These are phyloP conservation scores for Coleophora flavipennella DNA, from an alignment of 2,888 invertebrate genomes.

Conservation along the genomic window DNA sequence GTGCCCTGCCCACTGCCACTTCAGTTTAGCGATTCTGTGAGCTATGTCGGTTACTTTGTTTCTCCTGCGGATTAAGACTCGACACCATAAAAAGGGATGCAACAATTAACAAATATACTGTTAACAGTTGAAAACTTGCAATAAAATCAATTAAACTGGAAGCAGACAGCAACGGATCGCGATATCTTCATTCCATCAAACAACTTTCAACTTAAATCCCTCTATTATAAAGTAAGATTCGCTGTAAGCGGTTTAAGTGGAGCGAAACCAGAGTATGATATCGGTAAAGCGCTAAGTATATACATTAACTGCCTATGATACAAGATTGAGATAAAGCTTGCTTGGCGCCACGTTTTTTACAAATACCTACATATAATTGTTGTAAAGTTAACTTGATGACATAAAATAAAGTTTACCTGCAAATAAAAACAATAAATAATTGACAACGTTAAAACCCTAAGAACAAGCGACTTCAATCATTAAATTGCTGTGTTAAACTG, in stretches of 20 bases:
- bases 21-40: too few relatives aligned
- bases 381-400: too few relatives aligned
- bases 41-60: too few relatives aligned
- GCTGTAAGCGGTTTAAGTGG: conserved; percentile 14
- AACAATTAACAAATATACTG: conserved; percentile 25
- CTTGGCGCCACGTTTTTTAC: conserved; percentile 23
- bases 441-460: too few relatives aligned
- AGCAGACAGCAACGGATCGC: conserved; percentile 7
- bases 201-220: conserved; percentile 7
- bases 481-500: too few relatives aligned
- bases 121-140: too few relatives aligned
- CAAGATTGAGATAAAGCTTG: conserved; percentile 41
- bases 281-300: conserved; percentile 36
- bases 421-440: too few relatives aligned
- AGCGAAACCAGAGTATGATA: conserved; percentile 33
- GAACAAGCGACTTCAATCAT: too few relatives aligned
- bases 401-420: too few relatives aligned
- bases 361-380: too few relatives aligned
- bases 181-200: conserved; percentile 1
- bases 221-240: conserved; percentile 9
- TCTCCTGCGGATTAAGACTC: too few relatives aligned
- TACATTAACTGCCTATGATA: conserved; percentile 42
- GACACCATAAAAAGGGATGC: conserved; percentile 25
- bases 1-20: too few relatives aligned
- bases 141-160: conserved; percentile 21